phyloP scores from a whole-genome alignment of 2,797 vertebrate genomes.

The Pelochelys cantorii region DNA sequence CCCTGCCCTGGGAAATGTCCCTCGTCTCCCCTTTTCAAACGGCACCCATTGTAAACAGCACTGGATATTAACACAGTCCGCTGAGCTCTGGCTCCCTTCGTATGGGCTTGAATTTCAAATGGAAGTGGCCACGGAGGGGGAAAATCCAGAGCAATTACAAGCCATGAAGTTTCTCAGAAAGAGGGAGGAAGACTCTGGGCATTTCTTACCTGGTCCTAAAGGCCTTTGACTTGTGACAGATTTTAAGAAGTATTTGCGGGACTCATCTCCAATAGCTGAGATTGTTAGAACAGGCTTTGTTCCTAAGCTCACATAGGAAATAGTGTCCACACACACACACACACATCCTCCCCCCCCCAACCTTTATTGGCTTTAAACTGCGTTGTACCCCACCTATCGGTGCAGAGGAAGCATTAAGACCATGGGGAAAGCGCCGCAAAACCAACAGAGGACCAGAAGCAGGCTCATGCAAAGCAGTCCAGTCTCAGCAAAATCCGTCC shows the following conservation, averaged over 20 bases:
- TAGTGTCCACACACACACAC: too few species aligned
- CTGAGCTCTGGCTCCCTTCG: slow-evolving; percentile 73
- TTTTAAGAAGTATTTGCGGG: not conserved
- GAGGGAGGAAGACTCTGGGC: slow-evolving; percentile 40
- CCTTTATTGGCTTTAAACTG: not conserved
- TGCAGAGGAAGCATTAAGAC: not conserved
- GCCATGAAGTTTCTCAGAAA: slow-evolving; percentile 71
- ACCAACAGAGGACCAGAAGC: not conserved
- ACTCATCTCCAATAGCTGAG: not conserved
- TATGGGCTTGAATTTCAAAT: slow-evolving; percentile 78
- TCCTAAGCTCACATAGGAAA: not conserved
- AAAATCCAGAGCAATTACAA: slow-evolving; percentile 69
- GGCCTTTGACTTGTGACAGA: slow-evolving; percentile 25
- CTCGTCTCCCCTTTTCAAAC: slow-evolving; percentile 76
- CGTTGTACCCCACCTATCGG: not conserved
- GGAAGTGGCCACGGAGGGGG: slow-evolving; percentile 62
- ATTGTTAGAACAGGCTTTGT: not conserved
- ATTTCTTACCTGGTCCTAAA: slow-evolving; percentile 36
- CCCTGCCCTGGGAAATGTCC: slow-evolving; percentile 66
- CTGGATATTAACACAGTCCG: slow-evolving; percentile 79
- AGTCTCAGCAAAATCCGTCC: slow-evolving; percentile 52
- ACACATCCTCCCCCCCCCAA: not conserved
- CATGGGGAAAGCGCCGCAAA: not conserved
- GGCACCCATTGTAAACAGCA: slow-evolving; percentile 73
- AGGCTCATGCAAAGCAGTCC: slow-evolving; percentile 16